These are phyloP conservation scores for Stictonetta naevosa DNA, from an alignment of 2,113 vertebrate genomes.

Conservation along the genomic window DNA sequence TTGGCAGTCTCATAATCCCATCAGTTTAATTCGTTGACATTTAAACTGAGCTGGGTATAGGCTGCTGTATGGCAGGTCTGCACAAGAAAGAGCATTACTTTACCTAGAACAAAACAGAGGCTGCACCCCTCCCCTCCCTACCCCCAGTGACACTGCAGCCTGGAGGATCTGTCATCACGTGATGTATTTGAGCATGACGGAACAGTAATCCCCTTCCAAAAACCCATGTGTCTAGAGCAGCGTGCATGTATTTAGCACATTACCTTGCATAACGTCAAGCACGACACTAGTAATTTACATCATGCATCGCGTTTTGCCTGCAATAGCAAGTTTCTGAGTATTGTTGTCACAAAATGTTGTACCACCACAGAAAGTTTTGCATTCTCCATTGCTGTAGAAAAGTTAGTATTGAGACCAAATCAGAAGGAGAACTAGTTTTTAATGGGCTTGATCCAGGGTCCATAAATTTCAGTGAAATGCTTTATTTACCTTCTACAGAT, in stretches of 20 bases:
- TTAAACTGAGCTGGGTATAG: neutral
- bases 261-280: neutral
- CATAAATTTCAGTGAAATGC: neutral
- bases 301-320: neutral
- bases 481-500: neutral
- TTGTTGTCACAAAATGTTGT: neutral
- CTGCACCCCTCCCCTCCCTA: neutral
- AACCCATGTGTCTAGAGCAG: rapidly evolving
- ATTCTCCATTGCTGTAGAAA: neutral
- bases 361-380: neutral
- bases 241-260: neutral
- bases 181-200: neutral
- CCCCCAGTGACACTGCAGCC: neutral
- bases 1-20: neutral
- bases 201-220: neutral
- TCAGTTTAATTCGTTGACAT: neutral
- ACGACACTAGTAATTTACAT: neutral
- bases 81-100: neutral
- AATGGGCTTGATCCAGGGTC: neutral
- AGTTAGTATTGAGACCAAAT: neutral
- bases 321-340: neutral
- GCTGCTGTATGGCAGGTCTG: neutral
- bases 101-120: neutral
- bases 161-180: neutral
- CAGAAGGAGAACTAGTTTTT: neutral